phyloP scores from a whole-genome alignment of 2,888 invertebrate genomes.

The Hydriomena furcata region DNA sequence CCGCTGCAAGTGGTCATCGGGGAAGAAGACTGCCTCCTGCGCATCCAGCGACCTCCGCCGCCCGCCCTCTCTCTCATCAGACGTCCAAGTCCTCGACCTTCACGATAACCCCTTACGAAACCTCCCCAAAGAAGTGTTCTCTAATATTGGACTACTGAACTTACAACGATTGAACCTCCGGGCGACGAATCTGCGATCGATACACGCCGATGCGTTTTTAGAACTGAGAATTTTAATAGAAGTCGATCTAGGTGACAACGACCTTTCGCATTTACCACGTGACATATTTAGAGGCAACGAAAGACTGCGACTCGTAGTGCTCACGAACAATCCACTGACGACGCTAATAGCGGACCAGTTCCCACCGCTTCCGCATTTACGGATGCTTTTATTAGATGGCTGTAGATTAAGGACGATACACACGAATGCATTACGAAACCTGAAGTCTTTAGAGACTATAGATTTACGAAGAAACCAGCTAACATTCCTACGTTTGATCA shows the following conservation, averaged over 20 bases:
- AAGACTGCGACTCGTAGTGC: conserved; percentile 88
- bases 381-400: conserved; percentile 90
- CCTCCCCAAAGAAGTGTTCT: conserved; percentile 91
- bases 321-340: conserved; percentile 92
- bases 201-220: conserved; percentile 93
- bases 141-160: conserved; percentile 90
- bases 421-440: conserved; percentile 89
- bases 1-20: conserved; percentile 95
- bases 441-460: conserved; percentile 89
- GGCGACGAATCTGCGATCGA: conserved; percentile 88
- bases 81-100: conserved; percentile 89
- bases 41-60: conserved; percentile 90
- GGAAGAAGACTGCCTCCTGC: conserved; percentile 95
- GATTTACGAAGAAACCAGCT: conserved; percentile 92
- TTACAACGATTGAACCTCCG: conserved; percentile 92
- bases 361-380: conserved; percentile 90
- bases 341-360: conserved; percentile 90
- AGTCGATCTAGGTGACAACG: conserved; percentile 93
- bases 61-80: conserved; percentile 86
- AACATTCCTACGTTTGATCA: conserved; percentile 83
- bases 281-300: conserved; percentile 94
- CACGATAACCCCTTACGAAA: conserved; percentile 91
- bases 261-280: conserved; percentile 88
- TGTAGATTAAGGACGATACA: conserved; percentile 91
- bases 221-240: conserved; percentile 93